phyloP scores from a whole-genome alignment of 2,113 vertebrate genomes.

The Notarius quadriscutis region DNA sequence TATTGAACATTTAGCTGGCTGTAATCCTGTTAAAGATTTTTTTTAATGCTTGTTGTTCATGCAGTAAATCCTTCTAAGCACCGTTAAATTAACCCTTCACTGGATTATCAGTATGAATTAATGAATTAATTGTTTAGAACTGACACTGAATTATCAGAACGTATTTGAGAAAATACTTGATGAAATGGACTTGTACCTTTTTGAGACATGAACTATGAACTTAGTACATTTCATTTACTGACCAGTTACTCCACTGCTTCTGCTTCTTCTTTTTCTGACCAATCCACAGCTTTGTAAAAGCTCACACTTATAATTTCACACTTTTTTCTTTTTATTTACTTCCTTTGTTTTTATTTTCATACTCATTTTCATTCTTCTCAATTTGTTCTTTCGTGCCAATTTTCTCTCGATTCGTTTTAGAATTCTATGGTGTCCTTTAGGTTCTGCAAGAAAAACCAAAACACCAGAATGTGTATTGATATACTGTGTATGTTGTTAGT shows the following conservation, averaged over 20 bases:
- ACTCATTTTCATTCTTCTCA: not conserved
- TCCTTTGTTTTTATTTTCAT: not conserved
- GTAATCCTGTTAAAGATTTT: slow-evolving; percentile 61
- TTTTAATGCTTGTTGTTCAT: slow-evolving; percentile 62
- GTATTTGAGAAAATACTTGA: not conserved
- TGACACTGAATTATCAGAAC: not conserved
- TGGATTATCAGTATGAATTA: not conserved
- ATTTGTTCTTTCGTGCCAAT: not conserved
- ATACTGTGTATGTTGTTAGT: not conserved
- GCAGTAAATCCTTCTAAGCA: slow-evolving; percentile 67
- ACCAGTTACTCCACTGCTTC: not conserved
- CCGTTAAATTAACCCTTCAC: slow-evolving; percentile 58
- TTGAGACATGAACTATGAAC: not conserved
- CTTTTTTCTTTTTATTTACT: not conserved
- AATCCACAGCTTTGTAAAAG: not conserved
- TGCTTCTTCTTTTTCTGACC: not conserved
- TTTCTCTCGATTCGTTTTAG: not conserved
- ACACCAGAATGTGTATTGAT: not conserved
- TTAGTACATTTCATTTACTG: not conserved
- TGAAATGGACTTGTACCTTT: not conserved
- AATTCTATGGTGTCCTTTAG: not conserved
- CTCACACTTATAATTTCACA: not conserved
- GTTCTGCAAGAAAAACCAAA: no score
- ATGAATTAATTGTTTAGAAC: not conserved
- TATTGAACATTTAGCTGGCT: slow-evolving; percentile 57